Evolutionary conservation across 1,140 invertebrate species (phyloP), one percentile per base, ranked within the genome.

Genomic region (Lamellibrachia luymesi): DNA sequence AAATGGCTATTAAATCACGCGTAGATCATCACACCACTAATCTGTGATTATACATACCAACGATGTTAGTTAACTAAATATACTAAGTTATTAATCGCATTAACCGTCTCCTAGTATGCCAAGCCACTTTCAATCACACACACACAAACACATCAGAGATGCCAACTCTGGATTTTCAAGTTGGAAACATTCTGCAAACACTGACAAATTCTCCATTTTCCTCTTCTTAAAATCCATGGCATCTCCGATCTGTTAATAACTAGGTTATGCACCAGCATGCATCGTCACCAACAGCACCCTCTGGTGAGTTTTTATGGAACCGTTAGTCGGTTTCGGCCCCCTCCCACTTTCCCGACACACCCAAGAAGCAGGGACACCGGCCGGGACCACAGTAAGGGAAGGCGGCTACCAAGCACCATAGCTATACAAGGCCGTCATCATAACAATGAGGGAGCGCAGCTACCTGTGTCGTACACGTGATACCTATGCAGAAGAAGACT

Each of bases 401-500:
- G 64, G 64, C 6, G 64, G 13, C 64, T 80, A 80, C 17, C 64
- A 80, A 80, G 64, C 64, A 22, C 64, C 13, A 22, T 80, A 10
- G 13, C 64, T 80, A 80, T 6, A 80, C 64, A 80, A 80, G 64
- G 13, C 64, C 13, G 64, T 80, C 64, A 80, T 22, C 64, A 80
- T 80, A 22, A 22, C 64, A 27, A 91, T 91, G 91, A 91, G 17
- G 91, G 91, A n/a, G 51, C 6, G 52, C 17, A n/a, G 91, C 91
- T 93, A 93, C 93, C 92, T 93, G 93, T 22, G 93, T 93, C 7
- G 93, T 91, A n/a, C 64, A 90, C 27, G 93, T 10, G 52, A 93
- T 50, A 49, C 93, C 93, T 22, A 50, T 22, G 8, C 92, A 50
- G 92, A 92, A 93, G 90, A 93, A 93, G 4, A 93, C 38, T 25